Conservation (phyloP, 1,140 invertebrate species). For the Drosophila tristis region DNA sequence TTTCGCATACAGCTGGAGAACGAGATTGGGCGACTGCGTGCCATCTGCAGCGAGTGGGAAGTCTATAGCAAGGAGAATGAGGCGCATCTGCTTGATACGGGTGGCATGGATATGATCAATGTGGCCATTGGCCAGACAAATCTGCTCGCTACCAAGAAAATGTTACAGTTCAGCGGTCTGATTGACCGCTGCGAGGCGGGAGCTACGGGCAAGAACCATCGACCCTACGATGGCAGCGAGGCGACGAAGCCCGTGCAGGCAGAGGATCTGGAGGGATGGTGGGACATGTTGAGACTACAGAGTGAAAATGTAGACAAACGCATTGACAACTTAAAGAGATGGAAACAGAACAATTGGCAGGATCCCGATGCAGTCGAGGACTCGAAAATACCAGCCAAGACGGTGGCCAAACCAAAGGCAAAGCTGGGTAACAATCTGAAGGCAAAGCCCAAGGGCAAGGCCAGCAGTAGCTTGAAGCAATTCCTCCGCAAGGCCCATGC, state of each 20-base stretch:
- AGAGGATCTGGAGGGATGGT: slow-evolving; percentile 90
- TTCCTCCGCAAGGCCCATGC: slow-evolving; percentile 67
- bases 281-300: slow-evolving; percentile 90
- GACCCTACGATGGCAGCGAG: slow-evolving; percentile 84
- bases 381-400: not conserved
- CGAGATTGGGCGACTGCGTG: slow-evolving; percentile 85
- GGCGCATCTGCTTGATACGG: slow-evolving; percentile 50
- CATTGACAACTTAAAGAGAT: slow-evolving; percentile 85
- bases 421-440: slow-evolving; percentile 48
- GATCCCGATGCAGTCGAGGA: slow-evolving; percentile 79
- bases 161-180: slow-evolving; percentile 88
- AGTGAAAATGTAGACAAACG: slow-evolving; percentile 85
- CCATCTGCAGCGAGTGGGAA: slow-evolving; percentile 85
- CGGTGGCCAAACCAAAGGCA: slow-evolving; percentile 18
- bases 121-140: slow-evolving; percentile 89
- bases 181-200: slow-evolving; percentile 87
- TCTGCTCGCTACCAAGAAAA: slow-evolving; percentile 88
- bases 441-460: slow-evolving; percentile 37
- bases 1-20: slow-evolving; percentile 85
- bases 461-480: slow-evolving; percentile 57
- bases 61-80: slow-evolving; percentile 68
- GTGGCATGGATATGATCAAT: slow-evolving; percentile 86
- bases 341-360: slow-evolving; percentile 85
- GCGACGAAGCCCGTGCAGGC: slow-evolving; percentile 86
- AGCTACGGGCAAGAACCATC: slow-evolving; percentile 39